Conservation (phyloP, 2,113 vertebrate species). For the Suricata suricatta region DNA sequence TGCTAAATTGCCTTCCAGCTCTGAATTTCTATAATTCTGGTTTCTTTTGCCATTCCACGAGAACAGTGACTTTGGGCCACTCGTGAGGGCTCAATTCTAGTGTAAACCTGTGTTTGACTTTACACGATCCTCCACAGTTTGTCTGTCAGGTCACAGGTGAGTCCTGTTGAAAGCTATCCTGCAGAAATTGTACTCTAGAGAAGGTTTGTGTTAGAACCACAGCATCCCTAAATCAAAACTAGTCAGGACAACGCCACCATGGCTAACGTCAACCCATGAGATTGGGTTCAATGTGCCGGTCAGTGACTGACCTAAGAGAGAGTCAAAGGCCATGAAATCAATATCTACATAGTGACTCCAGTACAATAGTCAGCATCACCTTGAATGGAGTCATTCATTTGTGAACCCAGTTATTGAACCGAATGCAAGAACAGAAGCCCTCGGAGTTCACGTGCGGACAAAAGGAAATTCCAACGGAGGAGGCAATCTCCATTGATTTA, state of each 20-base stretch:
- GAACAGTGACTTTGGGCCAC: neutral
- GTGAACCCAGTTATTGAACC: neutral
- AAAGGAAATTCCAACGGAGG: neutral
- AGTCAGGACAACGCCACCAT: neutral
- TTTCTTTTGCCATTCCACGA: neutral
- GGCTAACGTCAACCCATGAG: neutral
- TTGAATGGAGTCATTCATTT: neutral
- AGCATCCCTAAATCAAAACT: neutral
- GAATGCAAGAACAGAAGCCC: neutral
- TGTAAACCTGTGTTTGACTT: neutral
- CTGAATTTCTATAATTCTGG: neutral
- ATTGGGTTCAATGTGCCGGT: neutral
- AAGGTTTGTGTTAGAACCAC: neutral
- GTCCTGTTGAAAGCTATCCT: neutral
- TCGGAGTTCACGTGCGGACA: neutral
- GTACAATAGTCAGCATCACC: neutral
- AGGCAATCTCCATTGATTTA: constrained; percentile 41
- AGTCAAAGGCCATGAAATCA: constrained; percentile 42
- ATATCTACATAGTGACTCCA: neutral
- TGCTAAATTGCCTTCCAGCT: neutral
- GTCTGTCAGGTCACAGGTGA: neutral
- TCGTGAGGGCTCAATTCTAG: neutral
- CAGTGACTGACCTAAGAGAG: constrained; percentile 32
- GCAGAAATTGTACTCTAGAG: neutral
- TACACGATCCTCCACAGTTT: neutral